A percentile compares a stretch with the other conserved stretches of the same genome.
phyloP scores from a whole-genome alignment of 2,888 invertebrate genomes.

The Hypena proboscidalis region DNA sequence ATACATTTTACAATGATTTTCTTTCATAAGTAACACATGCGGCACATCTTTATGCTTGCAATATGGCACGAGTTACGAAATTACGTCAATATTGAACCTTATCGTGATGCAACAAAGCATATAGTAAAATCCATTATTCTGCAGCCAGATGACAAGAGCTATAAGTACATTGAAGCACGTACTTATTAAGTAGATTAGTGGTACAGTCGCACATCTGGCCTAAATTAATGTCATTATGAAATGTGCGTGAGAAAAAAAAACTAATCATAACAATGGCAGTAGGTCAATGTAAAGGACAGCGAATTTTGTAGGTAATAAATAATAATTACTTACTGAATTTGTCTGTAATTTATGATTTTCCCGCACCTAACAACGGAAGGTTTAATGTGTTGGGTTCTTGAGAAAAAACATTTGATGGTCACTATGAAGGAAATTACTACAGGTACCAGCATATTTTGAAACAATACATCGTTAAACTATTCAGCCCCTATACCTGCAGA shows the following conservation, averaged over 20 bases:
- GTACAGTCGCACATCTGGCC: conserved; percentile 36
- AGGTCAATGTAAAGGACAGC: neutral
- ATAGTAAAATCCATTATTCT: conserved; percentile 13
- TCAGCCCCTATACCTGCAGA: too few species aligned
- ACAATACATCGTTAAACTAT: too few species aligned
- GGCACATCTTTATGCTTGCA: conserved; percentile 9
- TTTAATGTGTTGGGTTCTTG: too few species aligned
- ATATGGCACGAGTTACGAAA: conserved; percentile 4
- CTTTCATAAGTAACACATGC: conserved; percentile 6
- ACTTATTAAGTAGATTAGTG: conserved; percentile 34
- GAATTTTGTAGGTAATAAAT: neutral
- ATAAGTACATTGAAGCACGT: conserved; percentile 24
- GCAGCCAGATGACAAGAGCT: conserved; percentile 31
- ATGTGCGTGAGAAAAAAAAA: conserved; percentile 9
- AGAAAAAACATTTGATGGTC: too few species aligned
- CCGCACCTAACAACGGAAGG: too few species aligned
- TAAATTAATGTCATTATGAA: conserved; percentile 28
- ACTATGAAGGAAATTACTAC: too few species aligned
- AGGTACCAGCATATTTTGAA: too few species aligned
- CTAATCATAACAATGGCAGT: neutral
- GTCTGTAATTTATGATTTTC: too few species aligned
- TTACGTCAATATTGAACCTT: conserved; percentile 6
- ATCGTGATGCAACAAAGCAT: conserved; percentile 1
- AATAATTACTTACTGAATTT: neutral
- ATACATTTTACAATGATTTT: neutral